A percentile compares a stretch with the other conserved stretches of the same genome.
Conservation (phyloP, 2,888 invertebrate species). For the Anthophora plumipes region DNA sequence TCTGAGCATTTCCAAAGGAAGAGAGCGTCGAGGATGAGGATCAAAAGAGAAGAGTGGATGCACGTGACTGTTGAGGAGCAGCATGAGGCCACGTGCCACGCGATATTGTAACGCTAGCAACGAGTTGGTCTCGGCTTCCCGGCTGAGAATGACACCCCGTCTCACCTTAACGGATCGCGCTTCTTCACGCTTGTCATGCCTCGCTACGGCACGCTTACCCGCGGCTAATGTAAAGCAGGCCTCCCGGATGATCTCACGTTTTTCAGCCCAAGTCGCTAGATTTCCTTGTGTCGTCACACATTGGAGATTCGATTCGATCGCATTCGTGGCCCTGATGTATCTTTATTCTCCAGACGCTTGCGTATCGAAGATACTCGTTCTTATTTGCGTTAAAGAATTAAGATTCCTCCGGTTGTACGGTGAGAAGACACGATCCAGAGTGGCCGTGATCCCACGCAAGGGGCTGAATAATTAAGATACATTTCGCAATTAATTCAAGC, state of each 20-base stretch:
- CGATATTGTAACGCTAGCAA: constrained; percentile 55
- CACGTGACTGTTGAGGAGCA: constrained; percentile 40
- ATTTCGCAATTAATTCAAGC: constrained; percentile 57
- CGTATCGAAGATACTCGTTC: not conserved
- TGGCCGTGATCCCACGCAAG: constrained; percentile 20
- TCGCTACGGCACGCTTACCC: constrained; percentile 58
- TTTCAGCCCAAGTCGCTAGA: constrained; percentile 21
- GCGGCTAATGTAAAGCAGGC: constrained; percentile 50
- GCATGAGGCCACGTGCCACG: constrained; percentile 60
- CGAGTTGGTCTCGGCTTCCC: constrained; percentile 38
- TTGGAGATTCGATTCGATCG: constrained; percentile 23
- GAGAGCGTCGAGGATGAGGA: not conserved
- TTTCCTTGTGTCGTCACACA: not conserved
- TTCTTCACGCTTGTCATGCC: constrained; percentile 78
- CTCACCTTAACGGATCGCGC: constrained; percentile 76
- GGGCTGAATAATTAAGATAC: constrained; percentile 45
- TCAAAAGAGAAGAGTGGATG: not conserved
- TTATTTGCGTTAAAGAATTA: not conserved
- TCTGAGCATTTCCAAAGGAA: no score
- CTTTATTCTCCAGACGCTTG: not conserved
- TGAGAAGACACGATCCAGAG: not conserved
- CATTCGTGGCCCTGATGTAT: not conserved
- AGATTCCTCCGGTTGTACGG: not conserved
- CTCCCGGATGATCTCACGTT: constrained; percentile 55
- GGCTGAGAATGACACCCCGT: constrained; percentile 66